Evolutionary conservation across 2,113 vertebrate genomes (phyloP).

Genomic region (Pithys albifrons): DNA sequence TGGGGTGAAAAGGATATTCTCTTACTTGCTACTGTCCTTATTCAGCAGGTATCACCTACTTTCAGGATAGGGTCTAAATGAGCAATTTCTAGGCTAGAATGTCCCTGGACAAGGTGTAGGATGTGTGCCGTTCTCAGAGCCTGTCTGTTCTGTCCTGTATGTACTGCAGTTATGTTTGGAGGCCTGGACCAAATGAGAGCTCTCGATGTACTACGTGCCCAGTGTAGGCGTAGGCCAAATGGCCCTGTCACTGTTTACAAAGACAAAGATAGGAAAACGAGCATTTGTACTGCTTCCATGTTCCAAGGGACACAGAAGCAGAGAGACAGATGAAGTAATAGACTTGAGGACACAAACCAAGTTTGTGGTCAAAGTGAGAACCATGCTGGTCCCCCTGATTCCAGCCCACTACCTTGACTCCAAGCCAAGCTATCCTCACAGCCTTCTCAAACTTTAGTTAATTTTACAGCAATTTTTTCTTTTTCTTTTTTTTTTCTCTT

Average conservation of each 20-base stretch:
- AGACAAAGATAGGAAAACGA: not conserved
- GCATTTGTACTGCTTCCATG: not conserved
- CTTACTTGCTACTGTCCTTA: not conserved
- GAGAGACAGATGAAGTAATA: not conserved
- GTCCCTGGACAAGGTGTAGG: not conserved
- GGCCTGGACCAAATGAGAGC: not conserved
- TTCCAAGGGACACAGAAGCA: not conserved
- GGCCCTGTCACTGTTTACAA: not conserved
- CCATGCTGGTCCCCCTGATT: not conserved
- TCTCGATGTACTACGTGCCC: rapidly evolving
- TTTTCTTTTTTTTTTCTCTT: not conserved
- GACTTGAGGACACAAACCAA: not conserved
- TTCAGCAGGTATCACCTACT: not conserved
- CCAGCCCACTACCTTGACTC: not conserved
- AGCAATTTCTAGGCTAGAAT: not conserved
- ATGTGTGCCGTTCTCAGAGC: not conserved
- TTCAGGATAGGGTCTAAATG: not conserved
- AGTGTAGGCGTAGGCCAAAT: rapidly evolving
- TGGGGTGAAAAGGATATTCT: not conserved
- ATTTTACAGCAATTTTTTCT: not conserved
- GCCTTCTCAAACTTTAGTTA: not conserved
- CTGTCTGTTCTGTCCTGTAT: not conserved
- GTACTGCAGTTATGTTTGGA: not conserved
- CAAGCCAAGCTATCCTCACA: not conserved
- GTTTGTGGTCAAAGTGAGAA: not conserved